These are phyloP conservation scores for Exocentrus adspersus DNA, from an alignment of 2,888 invertebrate species.

Conservation along the genomic window DNA sequence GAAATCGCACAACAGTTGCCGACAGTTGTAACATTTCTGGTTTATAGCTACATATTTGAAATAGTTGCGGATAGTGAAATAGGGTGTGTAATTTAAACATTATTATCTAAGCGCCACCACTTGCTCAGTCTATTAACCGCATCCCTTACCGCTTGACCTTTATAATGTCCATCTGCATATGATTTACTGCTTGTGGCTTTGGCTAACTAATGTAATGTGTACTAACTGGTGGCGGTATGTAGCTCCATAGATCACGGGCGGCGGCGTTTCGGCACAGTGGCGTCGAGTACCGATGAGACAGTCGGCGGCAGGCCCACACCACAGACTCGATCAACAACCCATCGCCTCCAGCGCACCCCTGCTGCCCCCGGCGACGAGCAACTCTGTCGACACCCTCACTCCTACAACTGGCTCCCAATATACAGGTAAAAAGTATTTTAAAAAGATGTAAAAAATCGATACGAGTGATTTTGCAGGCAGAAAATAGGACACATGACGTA, in stretches of 20 bases:
- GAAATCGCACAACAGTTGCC: too few relatives aligned
- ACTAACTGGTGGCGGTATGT: constrained; percentile 30
- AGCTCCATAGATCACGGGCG: constrained; percentile 55
- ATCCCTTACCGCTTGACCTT: too few relatives aligned
- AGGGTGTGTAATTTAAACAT: too few relatives aligned
- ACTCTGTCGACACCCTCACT: constrained; percentile 59
- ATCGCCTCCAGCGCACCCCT: constrained; percentile 42
- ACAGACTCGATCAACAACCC: constrained; percentile 53
- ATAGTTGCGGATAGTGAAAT: too few relatives aligned
- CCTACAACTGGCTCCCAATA: constrained; percentile 60
- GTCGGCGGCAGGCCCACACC: constrained; percentile 54
- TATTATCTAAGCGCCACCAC: too few relatives aligned
- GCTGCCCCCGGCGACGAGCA: constrained; percentile 53
- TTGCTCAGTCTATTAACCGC: too few relatives aligned
- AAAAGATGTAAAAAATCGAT: too few relatives aligned
- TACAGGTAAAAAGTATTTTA: constrained; percentile 54
- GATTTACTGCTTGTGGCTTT: constrained; percentile 23
- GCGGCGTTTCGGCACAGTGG: constrained; percentile 52
- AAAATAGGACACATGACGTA: too few relatives aligned
- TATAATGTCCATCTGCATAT: background rate
- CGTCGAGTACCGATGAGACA: constrained; percentile 59
- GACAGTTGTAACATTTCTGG: too few relatives aligned
- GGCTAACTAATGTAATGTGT: constrained; percentile 20
- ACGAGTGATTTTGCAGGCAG: too few relatives aligned
- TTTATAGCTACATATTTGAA: too few relatives aligned